A percentile compares a stretch with the other conserved stretches of the same genome.
phyloP scores from a whole-genome alignment of 2,797 vertebrate species.

The Amniataba percoides region DNA sequence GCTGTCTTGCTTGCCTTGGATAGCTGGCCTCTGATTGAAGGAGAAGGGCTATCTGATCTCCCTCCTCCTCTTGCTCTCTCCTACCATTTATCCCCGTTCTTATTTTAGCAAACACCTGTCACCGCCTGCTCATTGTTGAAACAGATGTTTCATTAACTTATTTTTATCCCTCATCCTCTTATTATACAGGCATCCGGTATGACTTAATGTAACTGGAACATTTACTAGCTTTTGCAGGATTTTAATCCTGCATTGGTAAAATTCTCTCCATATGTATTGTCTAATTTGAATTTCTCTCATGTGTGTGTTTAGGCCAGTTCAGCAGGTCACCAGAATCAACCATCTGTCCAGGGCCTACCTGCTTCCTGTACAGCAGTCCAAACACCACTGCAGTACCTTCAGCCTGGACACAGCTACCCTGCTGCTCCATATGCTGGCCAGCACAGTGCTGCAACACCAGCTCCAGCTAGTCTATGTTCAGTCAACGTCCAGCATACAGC shows the following conservation, averaged over 20 bases:
- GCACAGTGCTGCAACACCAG: conserved; percentile 49
- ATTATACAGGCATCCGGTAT: conserved; percentile 48
- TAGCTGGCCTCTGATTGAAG: conserved; percentile 51
- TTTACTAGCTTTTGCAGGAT: conserved; percentile 2
- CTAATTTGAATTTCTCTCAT: conserved; percentile 43
- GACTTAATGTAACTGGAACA: conserved; percentile 13
- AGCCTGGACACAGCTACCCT: conserved; percentile 76
- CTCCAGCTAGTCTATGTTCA: conserved; percentile 73
- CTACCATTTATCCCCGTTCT: conserved; percentile 37
- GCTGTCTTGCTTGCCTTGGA: conserved; percentile 48
- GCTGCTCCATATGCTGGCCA: conserved; percentile 69
- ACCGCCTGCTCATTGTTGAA: conserved; percentile 59
- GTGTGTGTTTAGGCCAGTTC: conserved; percentile 69
- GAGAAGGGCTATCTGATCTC: conserved; percentile 43
- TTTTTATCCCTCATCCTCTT: conserved; percentile 52
- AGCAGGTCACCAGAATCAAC: conserved; percentile 73
- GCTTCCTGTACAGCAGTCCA: conserved; percentile 67
- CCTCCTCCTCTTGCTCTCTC: conserved; percentile 30
- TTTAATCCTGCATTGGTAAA: conserved; percentile 17
- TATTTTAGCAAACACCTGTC: conserved; percentile 61
- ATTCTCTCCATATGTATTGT: background rate
- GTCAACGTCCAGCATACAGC: conserved; percentile 81
- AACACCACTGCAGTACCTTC: conserved; percentile 68
- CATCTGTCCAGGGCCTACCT: conserved; percentile 68
- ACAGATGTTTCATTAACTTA: conserved; percentile 49